phyloP scores from a whole-genome alignment of 2,797 vertebrate genomes.

The Acrossocheilus wenchowensis region DNA sequence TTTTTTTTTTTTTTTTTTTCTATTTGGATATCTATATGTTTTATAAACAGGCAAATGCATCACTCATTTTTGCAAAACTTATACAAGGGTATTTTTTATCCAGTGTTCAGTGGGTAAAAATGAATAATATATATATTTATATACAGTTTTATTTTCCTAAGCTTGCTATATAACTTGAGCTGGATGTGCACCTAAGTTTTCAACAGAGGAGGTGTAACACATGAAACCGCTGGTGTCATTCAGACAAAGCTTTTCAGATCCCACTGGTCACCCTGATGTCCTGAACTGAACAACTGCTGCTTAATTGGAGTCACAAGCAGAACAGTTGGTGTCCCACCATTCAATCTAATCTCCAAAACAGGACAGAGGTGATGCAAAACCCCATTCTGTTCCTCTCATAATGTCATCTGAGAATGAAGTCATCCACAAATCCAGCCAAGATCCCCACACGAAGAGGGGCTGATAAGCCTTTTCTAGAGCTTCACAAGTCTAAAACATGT shows the following conservation, averaged over 20 bases:
- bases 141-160: background rate
- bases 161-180: background rate
- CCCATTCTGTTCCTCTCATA: background rate
- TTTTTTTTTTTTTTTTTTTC: no score
- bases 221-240: background rate
- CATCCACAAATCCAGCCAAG: background rate
- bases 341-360: constrained; percentile 29
- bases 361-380: constrained; percentile 19
- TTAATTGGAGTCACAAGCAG: constrained; percentile 29
- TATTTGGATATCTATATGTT: background rate
- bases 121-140: background rate
- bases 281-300: constrained; percentile 39
- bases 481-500: background rate
- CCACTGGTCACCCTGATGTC: constrained; percentile 47
- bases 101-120: background rate
- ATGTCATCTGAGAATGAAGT: constrained; percentile 28
- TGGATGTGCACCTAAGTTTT: background rate
- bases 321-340: constrained; percentile 16
- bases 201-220: background rate
- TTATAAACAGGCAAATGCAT: background rate
- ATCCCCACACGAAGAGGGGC: constrained; percentile 15
- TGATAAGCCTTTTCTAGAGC: background rate
- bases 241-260: constrained; percentile 8
- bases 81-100: background rate
- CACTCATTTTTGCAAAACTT: background rate